phyloP scores from a whole-genome alignment of 2,888 invertebrate species.

The Acleris holmiana region DNA sequence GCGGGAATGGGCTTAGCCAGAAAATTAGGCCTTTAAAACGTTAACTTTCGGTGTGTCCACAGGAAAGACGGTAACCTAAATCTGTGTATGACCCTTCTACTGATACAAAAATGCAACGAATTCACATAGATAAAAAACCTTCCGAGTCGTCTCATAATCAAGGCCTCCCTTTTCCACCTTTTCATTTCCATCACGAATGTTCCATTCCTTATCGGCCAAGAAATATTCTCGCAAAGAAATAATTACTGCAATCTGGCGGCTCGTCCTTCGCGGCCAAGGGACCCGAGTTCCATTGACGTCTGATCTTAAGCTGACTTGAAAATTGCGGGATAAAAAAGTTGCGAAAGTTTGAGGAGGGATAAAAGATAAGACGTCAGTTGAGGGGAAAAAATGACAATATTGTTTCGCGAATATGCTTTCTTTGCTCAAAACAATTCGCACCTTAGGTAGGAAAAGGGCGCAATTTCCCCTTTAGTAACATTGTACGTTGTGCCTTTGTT shows the following conservation, averaged over 20 bases:
- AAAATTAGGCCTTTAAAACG: no score
- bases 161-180: neutral
- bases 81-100: no score
- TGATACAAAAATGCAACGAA: no score
- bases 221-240: conserved; percentile 7
- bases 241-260: conserved; percentile 4
- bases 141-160: neutral
- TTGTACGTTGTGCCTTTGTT: no score
- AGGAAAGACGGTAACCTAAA: no score
- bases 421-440: no score
- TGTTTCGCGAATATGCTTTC: no score
- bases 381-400: conserved; percentile 28
- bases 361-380: conserved; percentile 29
- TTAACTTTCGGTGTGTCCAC: no score
- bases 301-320: conserved; percentile 20
- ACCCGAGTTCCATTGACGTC: conserved; percentile 23
- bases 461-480: no score
- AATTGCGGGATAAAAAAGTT: conserved; percentile 24
- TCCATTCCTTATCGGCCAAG: neutral
- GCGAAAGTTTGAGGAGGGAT: conserved; percentile 29
- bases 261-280: conserved; percentile 9
- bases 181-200: neutral
- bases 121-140: neutral
- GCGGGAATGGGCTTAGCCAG: no score
- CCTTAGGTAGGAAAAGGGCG: no score